Conservation (phyloP, 2,113 vertebrate genomes). For the Peromyscus californicus region DNA sequence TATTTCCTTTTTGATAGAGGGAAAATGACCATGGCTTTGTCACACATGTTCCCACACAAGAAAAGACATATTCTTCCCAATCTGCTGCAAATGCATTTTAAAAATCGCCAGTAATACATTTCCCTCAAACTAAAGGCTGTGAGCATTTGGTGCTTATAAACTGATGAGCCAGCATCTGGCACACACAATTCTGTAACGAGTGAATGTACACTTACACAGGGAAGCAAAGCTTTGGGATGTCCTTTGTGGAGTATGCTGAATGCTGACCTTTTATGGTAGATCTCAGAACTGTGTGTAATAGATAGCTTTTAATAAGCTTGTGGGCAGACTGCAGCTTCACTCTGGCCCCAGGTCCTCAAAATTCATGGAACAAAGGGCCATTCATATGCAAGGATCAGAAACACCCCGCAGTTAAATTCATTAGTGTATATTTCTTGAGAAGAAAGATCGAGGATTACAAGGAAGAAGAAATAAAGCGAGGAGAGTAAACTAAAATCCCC, state of each 20-base stretch:
- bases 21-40: conserved; percentile 42
- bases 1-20: conserved; percentile 49
- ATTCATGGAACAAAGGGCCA: background rate
- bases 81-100: conserved; percentile 41
- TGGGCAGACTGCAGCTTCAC: background rate
- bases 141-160: background rate
- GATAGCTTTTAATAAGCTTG: background rate
- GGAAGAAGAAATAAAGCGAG: background rate
- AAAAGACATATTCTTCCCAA: conserved; percentile 28
- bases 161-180: background rate
- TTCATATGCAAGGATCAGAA: background rate
- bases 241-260: background rate
- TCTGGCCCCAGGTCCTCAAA: background rate
- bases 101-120: background rate
- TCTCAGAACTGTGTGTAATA: background rate
- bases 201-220: conserved; percentile 4
- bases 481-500: background rate
- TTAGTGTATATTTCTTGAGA: background rate
- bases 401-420: background rate
- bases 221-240: background rate
- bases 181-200: conserved; percentile 37
- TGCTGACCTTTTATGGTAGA: background rate
- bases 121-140: background rate
- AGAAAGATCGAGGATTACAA: background rate
- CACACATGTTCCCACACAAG: background rate